Conservation (phyloP, 2,888 invertebrate species). For the Dryobota labecula region DNA sequence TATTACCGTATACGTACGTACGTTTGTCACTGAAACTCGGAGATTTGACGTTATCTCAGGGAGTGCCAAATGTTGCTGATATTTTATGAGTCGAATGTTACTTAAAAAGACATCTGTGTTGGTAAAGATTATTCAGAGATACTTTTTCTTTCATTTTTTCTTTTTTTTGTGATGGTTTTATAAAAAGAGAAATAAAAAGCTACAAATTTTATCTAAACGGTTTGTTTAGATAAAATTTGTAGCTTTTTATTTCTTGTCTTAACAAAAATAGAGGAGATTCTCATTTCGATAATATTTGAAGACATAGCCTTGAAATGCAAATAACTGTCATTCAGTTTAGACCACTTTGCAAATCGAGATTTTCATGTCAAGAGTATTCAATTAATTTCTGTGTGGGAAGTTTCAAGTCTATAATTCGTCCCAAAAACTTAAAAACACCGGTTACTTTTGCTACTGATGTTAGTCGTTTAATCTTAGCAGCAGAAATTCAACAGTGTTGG, state of each 20-base stretch:
- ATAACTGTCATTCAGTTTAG: not conserved
- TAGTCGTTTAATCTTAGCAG: not conserved
- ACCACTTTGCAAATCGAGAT: too few relatives aligned
- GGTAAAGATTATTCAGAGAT: not conserved
- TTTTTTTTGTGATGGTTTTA: too few relatives aligned
- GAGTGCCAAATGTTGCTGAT: not conserved
- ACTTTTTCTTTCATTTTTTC: too few relatives aligned
- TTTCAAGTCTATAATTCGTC: not conserved
- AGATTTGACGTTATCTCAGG: constrained; percentile 1
- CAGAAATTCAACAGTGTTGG: not conserved
- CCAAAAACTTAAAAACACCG: not conserved
- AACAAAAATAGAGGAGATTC: too few relatives aligned
- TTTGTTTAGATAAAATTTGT: too few relatives aligned
- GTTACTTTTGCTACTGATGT: not conserved
- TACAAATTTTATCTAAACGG: too few relatives aligned
- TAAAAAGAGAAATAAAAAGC: too few relatives aligned
- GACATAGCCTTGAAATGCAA: not conserved
- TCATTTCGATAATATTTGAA: not conserved
- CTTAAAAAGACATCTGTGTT: not conserved
- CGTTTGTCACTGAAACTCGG: constrained; percentile 39
- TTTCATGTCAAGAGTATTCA: not conserved
- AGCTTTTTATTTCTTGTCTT: too few relatives aligned
- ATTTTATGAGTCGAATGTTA: not conserved
- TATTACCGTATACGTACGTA: constrained; percentile 43
- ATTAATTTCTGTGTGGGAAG: not conserved